Percentiles rank a stretch among this genome's conserved stretches.
phyloP scores from a whole-genome alignment of 2,113 vertebrate genomes.

The Azemiops feae region DNA sequence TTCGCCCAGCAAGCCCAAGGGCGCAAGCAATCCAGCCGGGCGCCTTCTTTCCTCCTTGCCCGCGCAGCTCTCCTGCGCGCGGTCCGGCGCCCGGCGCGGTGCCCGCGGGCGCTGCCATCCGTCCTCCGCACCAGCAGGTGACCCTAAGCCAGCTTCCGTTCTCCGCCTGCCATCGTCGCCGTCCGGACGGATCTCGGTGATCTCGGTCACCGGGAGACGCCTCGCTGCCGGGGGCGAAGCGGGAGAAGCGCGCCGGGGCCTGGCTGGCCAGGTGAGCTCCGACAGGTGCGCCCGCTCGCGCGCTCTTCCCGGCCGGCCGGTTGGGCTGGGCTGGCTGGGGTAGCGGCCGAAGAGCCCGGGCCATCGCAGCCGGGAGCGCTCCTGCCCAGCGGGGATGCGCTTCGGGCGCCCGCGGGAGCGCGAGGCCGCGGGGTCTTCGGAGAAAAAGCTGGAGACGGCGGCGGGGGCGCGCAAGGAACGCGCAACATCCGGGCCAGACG shows the following conservation, averaged over 20 bases:
- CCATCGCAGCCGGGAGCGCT: not conserved
- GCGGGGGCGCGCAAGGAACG: not conserved
- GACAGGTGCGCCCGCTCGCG: not conserved
- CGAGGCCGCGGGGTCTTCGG: not conserved
- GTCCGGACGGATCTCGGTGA: slow-evolving; percentile 13
- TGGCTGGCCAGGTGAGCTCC: slow-evolving; percentile 33
- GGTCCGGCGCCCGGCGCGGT: not conserved
- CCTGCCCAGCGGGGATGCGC: not conserved
- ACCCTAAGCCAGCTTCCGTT: slow-evolving; percentile 55
- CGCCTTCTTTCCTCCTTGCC: rapidly evolving
- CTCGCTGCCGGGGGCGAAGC: not conserved
- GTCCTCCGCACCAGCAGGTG: slow-evolving; percentile 73
- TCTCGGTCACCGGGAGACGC: slow-evolving; percentile 24
- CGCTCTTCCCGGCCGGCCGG: not conserved
- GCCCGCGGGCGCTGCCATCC: slow-evolving; percentile 36
- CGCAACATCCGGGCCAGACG: not conserved
- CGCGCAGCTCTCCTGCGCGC: not conserved
- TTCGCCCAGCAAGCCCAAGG: not conserved
- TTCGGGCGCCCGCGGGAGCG: not conserved
- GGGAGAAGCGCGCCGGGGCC: not conserved
- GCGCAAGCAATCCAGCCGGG: not conserved
- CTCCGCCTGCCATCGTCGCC: not conserved
- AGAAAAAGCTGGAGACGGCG: not conserved
- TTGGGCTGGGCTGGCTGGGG: not conserved
- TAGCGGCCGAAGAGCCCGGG: not conserved